phyloP scores from a whole-genome alignment of 2,113 vertebrate species.

The Etheostoma cragini region DNA sequence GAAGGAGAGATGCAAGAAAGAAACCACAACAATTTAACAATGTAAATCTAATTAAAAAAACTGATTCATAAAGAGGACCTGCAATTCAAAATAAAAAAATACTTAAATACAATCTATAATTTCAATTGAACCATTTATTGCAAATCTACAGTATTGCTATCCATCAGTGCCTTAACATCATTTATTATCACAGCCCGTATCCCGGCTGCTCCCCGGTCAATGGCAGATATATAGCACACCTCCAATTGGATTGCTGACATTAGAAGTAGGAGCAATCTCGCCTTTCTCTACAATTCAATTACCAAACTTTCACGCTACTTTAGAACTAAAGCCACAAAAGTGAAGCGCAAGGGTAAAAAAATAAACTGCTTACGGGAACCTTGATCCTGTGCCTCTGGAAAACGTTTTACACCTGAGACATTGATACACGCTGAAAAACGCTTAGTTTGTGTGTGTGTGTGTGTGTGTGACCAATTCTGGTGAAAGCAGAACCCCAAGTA shows the following conservation, averaged over 20 bases:
- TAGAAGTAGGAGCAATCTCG: conserved; percentile 71
- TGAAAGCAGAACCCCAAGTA: conserved; percentile 46
- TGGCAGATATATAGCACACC: conserved; percentile 69
- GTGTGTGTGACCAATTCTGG: conserved; percentile 38
- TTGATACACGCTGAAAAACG: conserved; percentile 29
- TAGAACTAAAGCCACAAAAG: conserved; percentile 57
- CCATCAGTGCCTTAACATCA: conserved; percentile 50
- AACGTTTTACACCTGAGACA: conserved; percentile 59
- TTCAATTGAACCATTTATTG: conserved; percentile 58
- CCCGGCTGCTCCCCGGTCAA: conserved; percentile 71
- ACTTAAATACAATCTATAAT: conserved; percentile 52
- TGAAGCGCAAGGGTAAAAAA: conserved; percentile 27
- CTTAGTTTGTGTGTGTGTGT: conserved; percentile 30
- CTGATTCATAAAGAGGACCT: not conserved
- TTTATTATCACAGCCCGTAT: conserved; percentile 60
- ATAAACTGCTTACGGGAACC: conserved; percentile 52
- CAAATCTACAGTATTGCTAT: conserved; percentile 34
- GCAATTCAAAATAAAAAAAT: conserved; percentile 43
- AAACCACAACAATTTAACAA: conserved; percentile 18
- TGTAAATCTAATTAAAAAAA: conserved; percentile 24
- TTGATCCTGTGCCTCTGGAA: conserved; percentile 42
- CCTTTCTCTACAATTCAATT: conserved; percentile 73
- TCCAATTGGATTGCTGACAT: conserved; percentile 75
- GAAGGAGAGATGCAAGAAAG: not conserved
- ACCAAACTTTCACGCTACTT: conserved; percentile 71